Conservation (phyloP, 2,888 invertebrate genomes). For the Tenthredo mesomela region DNA sequence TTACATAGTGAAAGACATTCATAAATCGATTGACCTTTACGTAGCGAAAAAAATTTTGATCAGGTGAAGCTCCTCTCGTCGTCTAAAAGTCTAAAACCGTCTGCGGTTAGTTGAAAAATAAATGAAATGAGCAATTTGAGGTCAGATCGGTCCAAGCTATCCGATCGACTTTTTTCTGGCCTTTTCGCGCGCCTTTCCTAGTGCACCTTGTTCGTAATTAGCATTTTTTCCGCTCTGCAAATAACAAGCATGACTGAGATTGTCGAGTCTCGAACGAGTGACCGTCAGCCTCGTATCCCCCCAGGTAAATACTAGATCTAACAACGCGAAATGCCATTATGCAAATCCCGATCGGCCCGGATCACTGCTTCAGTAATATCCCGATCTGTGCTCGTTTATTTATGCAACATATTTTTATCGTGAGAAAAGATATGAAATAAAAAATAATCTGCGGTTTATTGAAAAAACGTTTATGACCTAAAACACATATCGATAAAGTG, state of each 20-base stretch:
- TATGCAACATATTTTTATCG: background rate
- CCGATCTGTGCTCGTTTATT: background rate
- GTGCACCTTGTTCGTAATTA: slow-evolving; percentile 42
- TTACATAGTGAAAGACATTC: background rate
- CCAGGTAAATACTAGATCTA: slow-evolving; percentile 28
- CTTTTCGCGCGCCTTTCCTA: slow-evolving; percentile 35
- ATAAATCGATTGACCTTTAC: background rate
- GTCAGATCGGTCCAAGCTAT: slow-evolving; percentile 41
- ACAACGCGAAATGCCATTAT: slow-evolving; percentile 44
- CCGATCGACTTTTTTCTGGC: slow-evolving; percentile 64
- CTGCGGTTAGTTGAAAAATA: background rate
- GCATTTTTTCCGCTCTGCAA: slow-evolving; percentile 41
- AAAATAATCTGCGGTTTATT: too few relatives aligned
- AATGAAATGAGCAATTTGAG: background rate
- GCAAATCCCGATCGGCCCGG: background rate
- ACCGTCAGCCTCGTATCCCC: slow-evolving; percentile 4
- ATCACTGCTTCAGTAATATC: slow-evolving; percentile 30
- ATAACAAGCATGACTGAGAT: slow-evolving; percentile 45
- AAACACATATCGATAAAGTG: background rate
- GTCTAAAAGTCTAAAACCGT: slow-evolving; percentile 38
- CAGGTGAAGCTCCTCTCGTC: background rate
- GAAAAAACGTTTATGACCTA: background rate
- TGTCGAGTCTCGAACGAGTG: slow-evolving; percentile 16
- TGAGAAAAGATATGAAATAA: background rate
- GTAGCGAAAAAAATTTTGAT: background rate